A percentile compares a stretch with the other conserved stretches of the same genome.
Evolutionary conservation across 2,113 vertebrate genomes (phyloP).

Genomic region (Pygathrix nemaeus): DNA sequence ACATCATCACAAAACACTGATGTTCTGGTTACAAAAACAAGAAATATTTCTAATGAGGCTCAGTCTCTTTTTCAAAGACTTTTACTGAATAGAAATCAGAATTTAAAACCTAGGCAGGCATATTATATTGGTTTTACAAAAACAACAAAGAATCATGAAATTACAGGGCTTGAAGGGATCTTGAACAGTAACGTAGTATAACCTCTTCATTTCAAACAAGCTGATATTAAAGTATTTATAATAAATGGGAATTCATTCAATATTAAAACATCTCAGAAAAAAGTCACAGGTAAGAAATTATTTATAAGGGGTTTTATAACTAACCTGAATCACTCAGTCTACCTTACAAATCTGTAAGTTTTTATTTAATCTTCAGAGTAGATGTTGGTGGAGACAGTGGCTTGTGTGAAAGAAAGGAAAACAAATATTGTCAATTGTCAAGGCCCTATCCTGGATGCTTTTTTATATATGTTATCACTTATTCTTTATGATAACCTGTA

Average conservation of each 20-base stretch:
- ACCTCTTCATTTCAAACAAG: conserved; percentile 55
- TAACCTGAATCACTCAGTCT: conserved; percentile 5
- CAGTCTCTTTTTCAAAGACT: conserved; percentile 44
- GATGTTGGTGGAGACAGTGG: background rate
- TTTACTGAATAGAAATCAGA: conserved; percentile 45
- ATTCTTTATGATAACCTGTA: background rate
- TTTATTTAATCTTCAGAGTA: background rate
- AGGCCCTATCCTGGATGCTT: background rate
- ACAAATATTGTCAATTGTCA: background rate
- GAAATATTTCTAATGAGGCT: conserved; percentile 43
- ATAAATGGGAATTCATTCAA: conserved; percentile 46
- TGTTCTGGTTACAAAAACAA: conserved; percentile 60
- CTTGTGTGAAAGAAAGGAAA: conserved; percentile 30
- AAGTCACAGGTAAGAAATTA: background rate
- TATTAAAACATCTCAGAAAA: conserved; percentile 48
- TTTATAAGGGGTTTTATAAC: background rate
- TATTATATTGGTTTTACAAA: conserved; percentile 41
- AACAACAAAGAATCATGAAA: conserved; percentile 54
- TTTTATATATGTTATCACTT: background rate
- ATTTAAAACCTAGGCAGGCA: conserved; percentile 43
- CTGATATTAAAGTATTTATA: conserved; percentile 39
- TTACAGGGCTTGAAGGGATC: background rate
- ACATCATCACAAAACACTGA: conserved; percentile 67
- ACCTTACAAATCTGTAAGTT: background rate
- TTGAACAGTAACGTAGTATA: background rate